Base-by-base conservation (phyloP, 1,140 invertebrate species). In the Mactra quadrangularis region DNA sequence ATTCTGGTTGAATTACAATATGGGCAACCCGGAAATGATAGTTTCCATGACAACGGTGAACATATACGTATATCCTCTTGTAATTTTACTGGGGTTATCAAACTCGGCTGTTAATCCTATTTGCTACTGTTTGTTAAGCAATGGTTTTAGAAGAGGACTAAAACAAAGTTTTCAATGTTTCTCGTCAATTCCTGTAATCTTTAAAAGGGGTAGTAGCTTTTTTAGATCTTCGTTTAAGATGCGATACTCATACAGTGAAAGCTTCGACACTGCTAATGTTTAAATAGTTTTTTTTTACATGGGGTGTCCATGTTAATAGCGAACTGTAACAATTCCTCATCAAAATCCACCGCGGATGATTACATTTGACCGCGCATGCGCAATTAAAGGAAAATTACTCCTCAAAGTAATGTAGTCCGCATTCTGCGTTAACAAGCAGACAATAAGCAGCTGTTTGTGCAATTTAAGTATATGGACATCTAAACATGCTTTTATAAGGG, bases 11-110 rank as follows among this genome's bases (percentile, higher is more conserved):
- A 87, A 90, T 68, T 87, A 86, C 72, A 84, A 88, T 59, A 52
- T 84, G 17, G 31, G 50, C 1, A 33, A 66, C 22, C 22, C 47
- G 31, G 15, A 35, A 25, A 55, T n/a, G 25, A 53, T 31, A 11
- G n/a, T n/a, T 0, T 3, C 31, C 15, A 57, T 52, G 71, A 35
- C 27, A 1, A 45, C 53, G 4, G 81, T 75, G 47, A 47, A 50
- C 6, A 72, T 19, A 22, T 76, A 79, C 59, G 82, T 90, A 22
- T 84, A 93, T 4, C 92, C 92, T 0, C 94, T 94, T 84, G 87
- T 95, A 22, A 0, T 77, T 45, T 91, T 94, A 27, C 90, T 95
- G 0, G 95, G 96, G 76, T 96, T 96, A 87, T 94, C 85, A 27
- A 89, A 90, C 82, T 90, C 89, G 17, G 85, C 89, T 31, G 78